Percentiles rank a stretch among this genome's conserved stretches.
Conservation (phyloP, 2,113 vertebrate species). For the Cyanoderma ruficeps region DNA sequence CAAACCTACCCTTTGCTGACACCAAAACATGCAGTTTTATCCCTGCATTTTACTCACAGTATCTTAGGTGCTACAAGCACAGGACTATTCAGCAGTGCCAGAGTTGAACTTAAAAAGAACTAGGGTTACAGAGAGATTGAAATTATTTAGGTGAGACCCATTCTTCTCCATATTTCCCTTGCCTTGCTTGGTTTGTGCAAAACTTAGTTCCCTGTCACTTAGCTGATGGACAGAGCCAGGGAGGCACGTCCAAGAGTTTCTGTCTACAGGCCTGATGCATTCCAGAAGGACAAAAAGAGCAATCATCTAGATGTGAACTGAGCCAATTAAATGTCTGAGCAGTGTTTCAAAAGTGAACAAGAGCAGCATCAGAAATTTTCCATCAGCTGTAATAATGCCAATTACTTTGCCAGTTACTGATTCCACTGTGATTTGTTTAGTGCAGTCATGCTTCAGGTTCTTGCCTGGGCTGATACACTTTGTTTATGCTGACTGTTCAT, state of each 20-base stretch:
- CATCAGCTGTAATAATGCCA: slow-evolving; percentile 77
- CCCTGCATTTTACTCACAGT: accelerated
- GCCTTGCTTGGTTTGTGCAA: not conserved
- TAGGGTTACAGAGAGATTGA: not conserved
- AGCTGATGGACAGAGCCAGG: not conserved
- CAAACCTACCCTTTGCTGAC: not conserved
- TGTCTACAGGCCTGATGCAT: slow-evolving; percentile 31
- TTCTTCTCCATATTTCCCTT: not conserved
- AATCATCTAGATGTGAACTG: slow-evolving; percentile 65
- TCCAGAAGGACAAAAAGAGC: slow-evolving; percentile 63
- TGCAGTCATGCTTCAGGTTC: slow-evolving; percentile 57
- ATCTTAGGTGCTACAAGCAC: not conserved
- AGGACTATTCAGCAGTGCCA: not conserved
- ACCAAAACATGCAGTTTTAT: not conserved
- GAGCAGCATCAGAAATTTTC: slow-evolving; percentile 76
- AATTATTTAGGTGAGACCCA: not conserved
- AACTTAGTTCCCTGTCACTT: not conserved
- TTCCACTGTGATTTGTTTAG: slow-evolving; percentile 73
- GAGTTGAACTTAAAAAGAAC: not conserved
- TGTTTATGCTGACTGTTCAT: slow-evolving; percentile 71
- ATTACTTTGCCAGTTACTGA: slow-evolving; percentile 81
- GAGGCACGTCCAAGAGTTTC: not conserved
- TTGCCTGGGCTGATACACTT: slow-evolving; percentile 63
- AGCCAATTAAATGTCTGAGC: slow-evolving; percentile 76
- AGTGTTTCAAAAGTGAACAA: slow-evolving; percentile 69